These are phyloP conservation scores for Drosophila rufa DNA, from an alignment of 1,140 invertebrate genomes.

Conservation along the genomic window DNA sequence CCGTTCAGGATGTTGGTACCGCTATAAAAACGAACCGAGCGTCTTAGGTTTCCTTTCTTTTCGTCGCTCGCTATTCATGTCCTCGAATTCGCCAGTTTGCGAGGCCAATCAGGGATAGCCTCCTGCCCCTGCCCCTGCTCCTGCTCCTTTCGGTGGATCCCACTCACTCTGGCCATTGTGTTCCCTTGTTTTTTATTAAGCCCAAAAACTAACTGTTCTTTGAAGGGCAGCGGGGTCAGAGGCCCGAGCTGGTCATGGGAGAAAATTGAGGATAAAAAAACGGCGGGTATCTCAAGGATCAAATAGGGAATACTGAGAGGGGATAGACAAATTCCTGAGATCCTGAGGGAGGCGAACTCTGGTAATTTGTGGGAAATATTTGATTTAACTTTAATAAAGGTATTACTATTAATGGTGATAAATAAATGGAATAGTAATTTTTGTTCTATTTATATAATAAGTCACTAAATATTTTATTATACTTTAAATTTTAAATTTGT, in stretches of 20 bases:
- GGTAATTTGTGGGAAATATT: too few relatives aligned
- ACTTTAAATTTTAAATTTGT: too few relatives aligned
- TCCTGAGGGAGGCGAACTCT: neutral
- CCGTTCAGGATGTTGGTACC: conserved; percentile 79
- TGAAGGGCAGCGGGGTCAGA: conserved; percentile 25
- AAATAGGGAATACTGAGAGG: neutral
- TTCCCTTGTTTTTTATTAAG: conserved; percentile 14
- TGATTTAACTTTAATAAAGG: too few relatives aligned
- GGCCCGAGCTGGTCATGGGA: conserved; percentile 33
- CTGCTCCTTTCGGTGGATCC: conserved; percentile 52
- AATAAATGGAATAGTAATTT: too few relatives aligned
- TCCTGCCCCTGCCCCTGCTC: neutral
- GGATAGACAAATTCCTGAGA: too few relatives aligned
- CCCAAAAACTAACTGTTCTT: conserved; percentile 31
- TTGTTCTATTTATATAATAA: too few relatives aligned
- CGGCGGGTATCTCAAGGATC: neutral
- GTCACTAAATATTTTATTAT: too few relatives aligned
- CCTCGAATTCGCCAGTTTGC: conserved; percentile 1
- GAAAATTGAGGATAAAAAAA: neutral
- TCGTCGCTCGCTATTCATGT: conserved; percentile 9
- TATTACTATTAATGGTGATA: too few relatives aligned
- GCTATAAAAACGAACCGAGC: conserved; percentile 74
- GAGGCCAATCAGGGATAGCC: conserved; percentile 47
- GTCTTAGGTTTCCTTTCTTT: conserved; percentile 75
- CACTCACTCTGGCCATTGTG: conserved; percentile 8